Conservation (phyloP, 2,797 vertebrate genomes). For the Moxostoma hubbsi region DNA sequence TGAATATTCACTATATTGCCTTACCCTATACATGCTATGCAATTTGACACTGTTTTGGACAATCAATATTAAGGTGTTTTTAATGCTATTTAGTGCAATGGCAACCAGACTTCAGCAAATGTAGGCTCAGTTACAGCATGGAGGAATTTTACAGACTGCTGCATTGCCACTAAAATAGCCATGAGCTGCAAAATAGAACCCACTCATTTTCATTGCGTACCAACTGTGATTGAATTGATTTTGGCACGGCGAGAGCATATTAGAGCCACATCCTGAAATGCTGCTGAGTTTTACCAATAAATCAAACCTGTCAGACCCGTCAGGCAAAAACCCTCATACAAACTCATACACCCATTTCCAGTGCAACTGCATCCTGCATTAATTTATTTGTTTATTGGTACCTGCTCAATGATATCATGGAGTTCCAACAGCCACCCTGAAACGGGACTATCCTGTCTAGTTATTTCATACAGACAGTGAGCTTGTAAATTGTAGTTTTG, state of each 20-base stretch:
- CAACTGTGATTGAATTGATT: conserved; percentile 21
- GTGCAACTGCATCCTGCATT: neutral
- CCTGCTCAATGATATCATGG: neutral
- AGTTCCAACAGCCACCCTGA: neutral
- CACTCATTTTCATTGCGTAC: conserved; percentile 7
- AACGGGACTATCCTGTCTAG: conserved; percentile 5
- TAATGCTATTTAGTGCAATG: too few relatives aligned
- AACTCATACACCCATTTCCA: neutral
- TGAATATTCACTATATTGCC: too few relatives aligned
- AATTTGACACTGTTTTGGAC: too few relatives aligned
- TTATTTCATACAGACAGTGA: conserved; percentile 6
- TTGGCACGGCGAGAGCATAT: conserved; percentile 20
- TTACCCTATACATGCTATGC: too few relatives aligned
- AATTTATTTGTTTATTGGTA: conserved; percentile 29
- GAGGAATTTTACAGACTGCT: conserved; percentile 28
- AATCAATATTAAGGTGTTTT: too few relatives aligned
- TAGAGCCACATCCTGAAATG: conserved; percentile 20
- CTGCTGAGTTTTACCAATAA: conserved; percentile 6
- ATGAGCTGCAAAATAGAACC: conserved; percentile 7
- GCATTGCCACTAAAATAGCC: neutral
- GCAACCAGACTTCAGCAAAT: neutral
- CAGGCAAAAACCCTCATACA: conserved; percentile 2
- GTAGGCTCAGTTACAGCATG: neutral
- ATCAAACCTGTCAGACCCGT: conserved; percentile 35
- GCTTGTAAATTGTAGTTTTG: conserved; percentile 38